phyloP scores from a whole-genome alignment of 2,797 vertebrate species.

The Anomalospiza imberbis region DNA sequence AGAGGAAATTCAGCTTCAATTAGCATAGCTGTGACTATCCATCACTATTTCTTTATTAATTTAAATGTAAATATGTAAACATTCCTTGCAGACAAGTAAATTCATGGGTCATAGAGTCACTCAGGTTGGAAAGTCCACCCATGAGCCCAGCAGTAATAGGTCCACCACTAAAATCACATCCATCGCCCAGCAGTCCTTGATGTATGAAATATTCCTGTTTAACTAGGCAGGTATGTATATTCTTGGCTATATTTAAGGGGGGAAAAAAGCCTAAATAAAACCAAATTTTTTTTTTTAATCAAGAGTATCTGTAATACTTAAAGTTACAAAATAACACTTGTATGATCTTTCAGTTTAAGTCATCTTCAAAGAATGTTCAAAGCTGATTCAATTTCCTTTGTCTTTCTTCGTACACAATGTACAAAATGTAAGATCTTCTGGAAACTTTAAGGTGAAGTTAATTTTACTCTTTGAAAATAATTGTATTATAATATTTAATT shows the following conservation, averaged over 20 bases:
- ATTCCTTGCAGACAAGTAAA: background rate
- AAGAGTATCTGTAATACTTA: background rate
- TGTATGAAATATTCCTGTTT: background rate
- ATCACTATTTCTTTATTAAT: background rate
- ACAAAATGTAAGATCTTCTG: background rate
- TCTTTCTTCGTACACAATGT: rapidly evolving
- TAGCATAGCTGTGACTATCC: background rate
- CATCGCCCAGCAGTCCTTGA: background rate
- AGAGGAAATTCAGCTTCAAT: background rate
- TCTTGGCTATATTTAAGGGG: background rate
- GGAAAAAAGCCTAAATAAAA: rapidly evolving
- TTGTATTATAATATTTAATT: background rate
- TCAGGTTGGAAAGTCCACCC: background rate
- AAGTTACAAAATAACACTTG: background rate
- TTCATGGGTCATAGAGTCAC: background rate
- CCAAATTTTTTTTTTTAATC: background rate
- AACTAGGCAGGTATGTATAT: background rate
- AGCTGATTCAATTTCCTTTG: background rate
- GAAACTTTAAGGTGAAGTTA: background rate
- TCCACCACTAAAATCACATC: background rate
- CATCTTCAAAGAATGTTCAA: background rate
- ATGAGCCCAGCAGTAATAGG: background rate
- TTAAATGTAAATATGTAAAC: background rate
- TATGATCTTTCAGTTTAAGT: background rate
- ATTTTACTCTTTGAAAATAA: background rate